Base-by-base conservation (phyloP, 2,888 invertebrate species). In the Acleris laterana region DNA sequence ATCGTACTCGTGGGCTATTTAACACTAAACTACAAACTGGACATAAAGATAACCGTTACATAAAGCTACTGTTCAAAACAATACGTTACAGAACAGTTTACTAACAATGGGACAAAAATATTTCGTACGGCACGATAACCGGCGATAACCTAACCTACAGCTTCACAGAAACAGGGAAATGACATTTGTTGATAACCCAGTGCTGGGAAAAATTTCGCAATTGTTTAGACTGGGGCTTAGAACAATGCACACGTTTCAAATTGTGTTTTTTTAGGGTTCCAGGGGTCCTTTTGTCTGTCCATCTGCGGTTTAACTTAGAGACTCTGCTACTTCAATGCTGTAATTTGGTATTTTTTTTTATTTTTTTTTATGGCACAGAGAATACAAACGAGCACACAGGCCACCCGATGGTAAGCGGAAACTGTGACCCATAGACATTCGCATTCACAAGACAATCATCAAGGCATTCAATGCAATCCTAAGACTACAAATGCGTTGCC, bases 101-200 rank as follows among this genome's bases (percentile, higher is more conserved):
- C 64, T 73, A 78, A 79, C 77, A 83, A 82, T 78, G 76, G 75
- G 69, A 77, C 71, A 72, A 74, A 73, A 80, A 77, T 71, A 78
- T 68, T 72, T 63, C 70, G 66, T 76, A 81, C 79, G 78, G 72
- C 53, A 50, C 65, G 63, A 73, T 68, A 67, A 48, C 22, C 50
- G 22, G 6, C 68, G 81, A 81, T 83, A 83, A 83, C n/a, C n/a
- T n/a, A n/a, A n/a, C 80, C 78, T 66, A 72, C 72, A 75, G 75
- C 73, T 80, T 78, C 70, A 71, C 70, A 78, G 74, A 77, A 83
- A 78, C 75, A 76, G 78, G 77, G 78, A 82, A 82, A 80, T 73
- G 74, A 72, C 73, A 68, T 48, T 59, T 19, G 22, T 56, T 55
- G 81, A 81, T 79, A 79, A 80, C 77, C 74, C 72, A 17, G 5